Evolutionary conservation across 2,888 invertebrate species (phyloP).

Genomic region (Kuschelorhynchus macadamiae): DNA sequence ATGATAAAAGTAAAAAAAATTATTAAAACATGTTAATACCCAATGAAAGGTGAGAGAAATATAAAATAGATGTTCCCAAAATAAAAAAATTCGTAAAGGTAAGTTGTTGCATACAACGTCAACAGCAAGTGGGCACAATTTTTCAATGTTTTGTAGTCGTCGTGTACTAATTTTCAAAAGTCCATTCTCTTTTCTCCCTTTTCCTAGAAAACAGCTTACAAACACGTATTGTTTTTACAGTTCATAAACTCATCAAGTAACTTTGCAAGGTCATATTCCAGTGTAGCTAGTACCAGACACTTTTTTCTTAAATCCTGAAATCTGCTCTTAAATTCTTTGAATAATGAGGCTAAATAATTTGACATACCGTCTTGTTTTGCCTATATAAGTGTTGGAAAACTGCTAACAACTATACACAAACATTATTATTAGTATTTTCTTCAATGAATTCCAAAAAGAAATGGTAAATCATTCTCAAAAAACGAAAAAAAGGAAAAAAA

Average conservation of each 20-base stretch:
- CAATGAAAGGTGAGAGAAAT: too few species aligned
- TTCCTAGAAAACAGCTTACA: constrained; percentile 13
- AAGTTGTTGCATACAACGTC: constrained; percentile 7
- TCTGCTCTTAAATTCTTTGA: constrained; percentile 11
- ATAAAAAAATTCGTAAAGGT: not conserved
- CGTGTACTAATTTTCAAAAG: constrained; percentile 8
- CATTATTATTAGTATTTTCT: too few species aligned
- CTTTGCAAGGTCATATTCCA: not conserved
- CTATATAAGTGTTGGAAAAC: constrained; percentile 22
- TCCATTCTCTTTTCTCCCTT: constrained; percentile 14
- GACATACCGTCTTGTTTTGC: constrained; percentile 3
- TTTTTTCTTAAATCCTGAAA: constrained; percentile 25
- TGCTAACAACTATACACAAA: too few species aligned
- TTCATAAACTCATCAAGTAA: constrained; percentile 11
- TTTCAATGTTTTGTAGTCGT: constrained; percentile 2
- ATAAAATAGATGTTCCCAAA: too few species aligned
- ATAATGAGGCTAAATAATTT: constrained; percentile 21
- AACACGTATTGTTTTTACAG: not conserved
- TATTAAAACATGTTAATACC: too few species aligned
- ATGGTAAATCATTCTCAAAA: too few species aligned
- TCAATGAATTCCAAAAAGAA: too few species aligned
- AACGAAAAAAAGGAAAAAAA: too few species aligned
- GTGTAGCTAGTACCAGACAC: not conserved
- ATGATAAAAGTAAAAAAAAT: too few species aligned
- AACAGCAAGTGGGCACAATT: constrained; percentile 4